Base-by-base conservation (phyloP, 2,888 invertebrate genomes). In the Prosopocoilus inquinatus region DNA sequence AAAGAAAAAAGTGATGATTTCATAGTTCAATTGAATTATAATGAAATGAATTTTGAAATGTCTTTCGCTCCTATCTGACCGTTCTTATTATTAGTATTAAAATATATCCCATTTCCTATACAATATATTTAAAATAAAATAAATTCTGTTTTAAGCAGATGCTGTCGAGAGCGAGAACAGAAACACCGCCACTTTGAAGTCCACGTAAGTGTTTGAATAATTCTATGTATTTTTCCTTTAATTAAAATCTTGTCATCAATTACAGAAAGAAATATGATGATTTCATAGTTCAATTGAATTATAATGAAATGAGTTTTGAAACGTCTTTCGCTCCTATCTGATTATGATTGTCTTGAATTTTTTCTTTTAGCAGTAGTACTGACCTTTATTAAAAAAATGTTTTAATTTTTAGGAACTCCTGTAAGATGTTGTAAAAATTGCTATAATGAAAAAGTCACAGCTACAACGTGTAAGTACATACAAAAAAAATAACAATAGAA, bases 11-110 rank as follows among this genome's bases (percentile, higher is more conserved):
- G n/a, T 47, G 15, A 8, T 9, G n/a, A 35, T 33, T 34, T 56
- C 70, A 72, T 75, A 75, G 73, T 74, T 74, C 75, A 75, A 60
- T 68, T 73, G 74, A 75, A 43, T 20, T 46, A 32, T 35, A 66
- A 65, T 74, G 74, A 73, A 70, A 70, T 65, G 65, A 49, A 44
- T 58, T 16, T 50, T 56, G 51, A 53, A 68, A 67, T 69, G 70
- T 72, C 71, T 76, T 77, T 75, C 72, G 73, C 73, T 63, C 69
- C 70, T 70, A 70, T 67, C 69, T 71, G 69, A 70, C n/a, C n/a
- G n/a, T n/a, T n/a, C n/a, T n/a, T n/a, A n/a, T n/a, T n/a, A n/a
- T n/a, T n/a, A n/a, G n/a, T n/a, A n/a, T n/a, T n/a, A n/a, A n/a
- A n/a, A n/a, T n/a, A n/a, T n/a, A n/a, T n/a, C n/a, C n/a, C n/a